These are phyloP conservation scores for Semicossyphus pulcher DNA, from an alignment of 2,113 vertebrate species.

Conservation along the genomic window DNA sequence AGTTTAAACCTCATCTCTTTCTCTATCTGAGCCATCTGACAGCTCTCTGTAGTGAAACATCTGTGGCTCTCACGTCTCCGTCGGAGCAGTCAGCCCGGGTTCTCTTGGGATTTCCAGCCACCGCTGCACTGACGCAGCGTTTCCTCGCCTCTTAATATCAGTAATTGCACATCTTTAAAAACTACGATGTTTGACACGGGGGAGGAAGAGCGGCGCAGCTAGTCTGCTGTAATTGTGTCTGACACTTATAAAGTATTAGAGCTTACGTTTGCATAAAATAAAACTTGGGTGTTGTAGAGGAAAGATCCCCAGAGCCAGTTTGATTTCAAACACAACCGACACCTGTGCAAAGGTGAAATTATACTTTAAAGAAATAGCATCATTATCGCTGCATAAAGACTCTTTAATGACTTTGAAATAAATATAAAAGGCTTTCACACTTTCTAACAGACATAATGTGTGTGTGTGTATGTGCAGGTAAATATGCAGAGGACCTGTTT, in stretches of 20 bases:
- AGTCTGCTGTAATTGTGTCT: not conserved
- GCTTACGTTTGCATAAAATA: not conserved
- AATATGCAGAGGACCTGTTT: constrained; percentile 99
- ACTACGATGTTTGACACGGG: not conserved
- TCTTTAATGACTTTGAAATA: not conserved
- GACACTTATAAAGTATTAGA: not conserved
- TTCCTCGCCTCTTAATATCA: constrained; percentile 11
- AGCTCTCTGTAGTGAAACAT: constrained; percentile 6
- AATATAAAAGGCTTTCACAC: not conserved
- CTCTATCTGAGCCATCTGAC: not conserved
- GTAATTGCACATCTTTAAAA: not conserved
- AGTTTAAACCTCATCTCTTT: not conserved
- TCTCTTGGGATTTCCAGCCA: constrained; percentile 7
- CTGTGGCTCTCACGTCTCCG: not conserved
- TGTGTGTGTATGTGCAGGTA: constrained; percentile 85
- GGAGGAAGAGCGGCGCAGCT: not conserved
- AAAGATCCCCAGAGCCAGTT: not conserved
- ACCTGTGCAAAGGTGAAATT: no score
- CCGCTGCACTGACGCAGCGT: not conserved
- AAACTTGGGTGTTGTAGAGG: not conserved
- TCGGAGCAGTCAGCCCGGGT: constrained; percentile 5
- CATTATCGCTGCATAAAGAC: not conserved
- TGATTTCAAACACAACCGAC: no score
- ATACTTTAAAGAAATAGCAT: not conserved
- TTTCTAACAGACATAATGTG: no score